Percentiles rank a stretch among this genome's conserved stretches.
Evolutionary conservation across 2,113 vertebrate genomes (phyloP).

Genomic region (Solea solea): DNA sequence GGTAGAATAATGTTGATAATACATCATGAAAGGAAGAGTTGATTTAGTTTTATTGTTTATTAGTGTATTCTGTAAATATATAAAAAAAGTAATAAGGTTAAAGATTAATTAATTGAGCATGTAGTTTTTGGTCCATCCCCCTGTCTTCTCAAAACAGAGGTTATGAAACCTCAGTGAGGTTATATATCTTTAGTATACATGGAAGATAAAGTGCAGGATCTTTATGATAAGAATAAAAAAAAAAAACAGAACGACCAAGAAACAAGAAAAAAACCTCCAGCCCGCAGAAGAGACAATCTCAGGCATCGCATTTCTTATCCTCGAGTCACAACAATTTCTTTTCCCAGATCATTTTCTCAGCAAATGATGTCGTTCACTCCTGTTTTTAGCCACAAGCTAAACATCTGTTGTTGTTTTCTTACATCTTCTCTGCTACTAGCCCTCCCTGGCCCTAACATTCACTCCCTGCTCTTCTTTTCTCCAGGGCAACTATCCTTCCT

Average conservation of each 20-base stretch:
- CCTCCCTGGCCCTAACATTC: slow-evolving; percentile 64
- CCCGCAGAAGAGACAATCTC: slow-evolving; percentile 16
- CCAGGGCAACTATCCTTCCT: slow-evolving; percentile 65
- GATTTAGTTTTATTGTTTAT: too few species aligned
- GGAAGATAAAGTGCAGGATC: not conserved
- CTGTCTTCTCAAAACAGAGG: not conserved
- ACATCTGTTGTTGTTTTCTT: slow-evolving; percentile 86
- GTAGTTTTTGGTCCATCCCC: too few species aligned
- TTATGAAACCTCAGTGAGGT: not conserved
- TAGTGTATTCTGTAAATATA: too few species aligned
- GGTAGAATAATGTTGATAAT: too few species aligned
- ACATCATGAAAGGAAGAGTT: too few species aligned
- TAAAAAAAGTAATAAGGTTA: too few species aligned
- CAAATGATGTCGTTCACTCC: slow-evolving; percentile 78
- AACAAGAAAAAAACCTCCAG: slow-evolving; percentile 18
- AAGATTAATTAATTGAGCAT: too few species aligned
- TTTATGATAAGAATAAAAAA: slow-evolving; percentile 1
- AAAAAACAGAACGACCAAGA: not conserved
- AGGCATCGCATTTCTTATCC: slow-evolving; percentile 58
- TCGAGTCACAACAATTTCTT: slow-evolving; percentile 58
- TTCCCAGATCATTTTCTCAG: slow-evolving; percentile 74
- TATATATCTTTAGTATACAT: too few species aligned
- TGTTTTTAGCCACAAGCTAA: slow-evolving; percentile 82
- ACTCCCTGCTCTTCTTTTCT: slow-evolving; percentile 68
- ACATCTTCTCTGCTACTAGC: slow-evolving; percentile 64